A percentile compares a stretch with the other conserved stretches of the same genome.
phyloP scores from a whole-genome alignment of 2,888 invertebrate species.

The Rhimphoctona megacephalus region DNA sequence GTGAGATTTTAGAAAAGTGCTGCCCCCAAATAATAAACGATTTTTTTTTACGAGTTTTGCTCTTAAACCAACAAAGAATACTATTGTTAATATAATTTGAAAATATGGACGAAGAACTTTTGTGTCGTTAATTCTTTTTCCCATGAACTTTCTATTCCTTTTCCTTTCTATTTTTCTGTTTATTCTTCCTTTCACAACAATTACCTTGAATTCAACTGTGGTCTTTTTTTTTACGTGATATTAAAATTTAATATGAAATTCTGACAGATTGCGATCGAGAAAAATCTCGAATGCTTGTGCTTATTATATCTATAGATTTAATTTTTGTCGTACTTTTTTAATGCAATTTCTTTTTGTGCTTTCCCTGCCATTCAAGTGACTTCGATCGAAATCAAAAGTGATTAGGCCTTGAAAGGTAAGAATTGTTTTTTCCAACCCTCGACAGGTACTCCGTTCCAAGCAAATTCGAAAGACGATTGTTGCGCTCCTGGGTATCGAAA shows the following conservation, averaged over 20 bases:
- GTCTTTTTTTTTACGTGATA: neutral
- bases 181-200: neutral
- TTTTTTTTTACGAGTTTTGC: neutral
- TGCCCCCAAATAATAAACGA: neutral
- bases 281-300: neutral
- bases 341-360: neutral
- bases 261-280: neutral
- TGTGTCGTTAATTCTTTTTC: neutral
- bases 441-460: neutral
- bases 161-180: slow-evolving; percentile 2
- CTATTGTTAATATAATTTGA: neutral
- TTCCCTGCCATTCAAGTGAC: neutral
- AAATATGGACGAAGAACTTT: neutral
- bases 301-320: neutral
- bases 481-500: neutral
- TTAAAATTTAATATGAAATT: neutral
- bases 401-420: neutral
- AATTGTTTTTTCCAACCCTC: neutral
- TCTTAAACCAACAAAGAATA: neutral
- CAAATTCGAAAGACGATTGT: neutral
- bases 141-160: neutral
- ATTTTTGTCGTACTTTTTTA: neutral
- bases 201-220: neutral
- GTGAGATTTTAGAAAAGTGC: neutral
- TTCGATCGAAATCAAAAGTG: neutral